Evolutionary conservation across 2,797 vertebrate species (phyloP).

Genomic region (Phyllotis vaccarum): DNA sequence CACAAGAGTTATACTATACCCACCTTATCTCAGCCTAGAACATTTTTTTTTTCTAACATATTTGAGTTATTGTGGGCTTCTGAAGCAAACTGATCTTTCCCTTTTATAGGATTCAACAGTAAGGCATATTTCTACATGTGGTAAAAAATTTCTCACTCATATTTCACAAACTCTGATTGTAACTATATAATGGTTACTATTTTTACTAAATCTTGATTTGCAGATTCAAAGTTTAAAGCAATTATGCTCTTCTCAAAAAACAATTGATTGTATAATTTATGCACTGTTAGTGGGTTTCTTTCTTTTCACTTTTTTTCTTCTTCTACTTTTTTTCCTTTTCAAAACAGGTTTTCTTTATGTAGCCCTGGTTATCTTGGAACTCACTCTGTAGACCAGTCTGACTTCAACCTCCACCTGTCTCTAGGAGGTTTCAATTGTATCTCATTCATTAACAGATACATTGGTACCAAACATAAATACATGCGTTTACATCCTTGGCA

Average conservation of each 20-base stretch:
- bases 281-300: neutral
- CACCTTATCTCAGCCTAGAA: neutral
- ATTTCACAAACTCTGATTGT: conserved; percentile 12
- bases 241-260: conserved; percentile 45
- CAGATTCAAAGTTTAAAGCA: conserved; percentile 37
- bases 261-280: conserved; percentile 42
- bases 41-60: neutral
- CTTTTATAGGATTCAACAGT: neutral
- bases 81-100: neutral
- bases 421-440: neutral
- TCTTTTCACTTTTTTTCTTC: neutral
- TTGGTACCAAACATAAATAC: too few relatives aligned
- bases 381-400: neutral
- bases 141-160: neutral
- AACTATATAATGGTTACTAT: neutral
- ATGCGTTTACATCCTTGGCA: neutral
- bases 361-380: neutral
- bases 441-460: neutral
- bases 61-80: conserved; percentile 15
- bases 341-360: neutral
- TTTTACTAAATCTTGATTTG: conserved; percentile 20
- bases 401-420: neutral
- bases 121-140: conserved; percentile 18
- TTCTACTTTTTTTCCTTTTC: neutral
- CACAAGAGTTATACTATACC: neutral